Percentiles rank a stretch among this genome's conserved stretches.
These are phyloP conservation scores for Gallinago solitaria DNA, from an alignment of 2,797 vertebrate genomes.

Conservation along the genomic window DNA sequence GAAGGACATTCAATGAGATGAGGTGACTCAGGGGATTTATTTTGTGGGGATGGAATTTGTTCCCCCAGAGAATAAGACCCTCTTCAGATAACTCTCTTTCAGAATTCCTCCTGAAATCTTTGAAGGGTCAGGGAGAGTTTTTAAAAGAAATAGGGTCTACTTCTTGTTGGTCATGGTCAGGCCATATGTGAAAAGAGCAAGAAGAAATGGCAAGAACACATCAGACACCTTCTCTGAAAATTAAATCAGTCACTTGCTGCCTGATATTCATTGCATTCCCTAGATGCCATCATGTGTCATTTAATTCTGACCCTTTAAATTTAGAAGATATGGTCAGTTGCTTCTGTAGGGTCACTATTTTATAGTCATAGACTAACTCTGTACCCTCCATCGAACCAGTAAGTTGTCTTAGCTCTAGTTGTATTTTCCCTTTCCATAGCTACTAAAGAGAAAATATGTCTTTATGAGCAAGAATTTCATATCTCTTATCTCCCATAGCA, in stretches of 20 bases:
- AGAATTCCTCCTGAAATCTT: background rate
- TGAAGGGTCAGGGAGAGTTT: background rate
- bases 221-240: background rate
- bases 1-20: background rate
- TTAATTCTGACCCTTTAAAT: background rate
- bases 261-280: background rate
- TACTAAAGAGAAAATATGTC: background rate
- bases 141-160: background rate
- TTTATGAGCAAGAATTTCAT: background rate
- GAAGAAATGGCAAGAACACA: background rate
- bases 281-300: background rate
- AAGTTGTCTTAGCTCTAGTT: background rate
- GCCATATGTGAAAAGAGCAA: background rate
- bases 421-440: background rate
- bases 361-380: background rate
- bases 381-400: background rate
- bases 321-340: background rate
- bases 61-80: background rate
- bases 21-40: background rate
- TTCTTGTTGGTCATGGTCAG: background rate
- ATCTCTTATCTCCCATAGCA: background rate
- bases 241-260: background rate
- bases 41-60: background rate
- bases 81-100: background rate
- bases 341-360: background rate